Percentiles rank a stretch among this genome's conserved stretches.
These are phyloP conservation scores for Turritopsis dohrnii DNA, from an alignment of 30 jellyfish, hydroid and myxozoan genomes.

Conservation along the genomic window DNA sequence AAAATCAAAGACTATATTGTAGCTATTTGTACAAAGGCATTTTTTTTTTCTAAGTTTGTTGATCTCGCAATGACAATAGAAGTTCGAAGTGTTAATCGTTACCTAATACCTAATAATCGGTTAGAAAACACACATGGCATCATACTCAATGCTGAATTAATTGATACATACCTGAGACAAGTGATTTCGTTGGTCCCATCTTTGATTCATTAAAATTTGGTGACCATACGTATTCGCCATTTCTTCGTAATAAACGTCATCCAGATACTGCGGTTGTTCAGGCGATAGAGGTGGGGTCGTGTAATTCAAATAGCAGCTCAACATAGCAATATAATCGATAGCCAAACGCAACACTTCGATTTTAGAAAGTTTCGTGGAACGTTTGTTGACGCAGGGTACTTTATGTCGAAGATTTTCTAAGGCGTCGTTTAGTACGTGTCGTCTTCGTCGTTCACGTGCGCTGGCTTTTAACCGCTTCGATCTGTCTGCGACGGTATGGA, in stretches of 20 bases:
- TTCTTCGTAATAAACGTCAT: neutral
- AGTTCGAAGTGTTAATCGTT: too few relatives aligned
- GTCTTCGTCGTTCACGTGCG: slow-evolving; percentile 87
- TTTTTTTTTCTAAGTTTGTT: too few relatives aligned
- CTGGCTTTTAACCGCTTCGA: slow-evolving; percentile 83
- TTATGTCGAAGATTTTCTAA: slow-evolving; percentile 61
- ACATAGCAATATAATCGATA: slow-evolving; percentile 73
- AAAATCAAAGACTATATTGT: too few relatives aligned
- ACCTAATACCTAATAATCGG: too few relatives aligned
- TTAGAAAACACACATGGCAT: neutral
- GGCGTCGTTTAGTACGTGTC: slow-evolving; percentile 91
- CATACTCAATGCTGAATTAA: too few relatives aligned
- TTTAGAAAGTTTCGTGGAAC: slow-evolving; percentile 69
- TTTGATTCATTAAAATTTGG: neutral
- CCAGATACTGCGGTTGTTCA: neutral
- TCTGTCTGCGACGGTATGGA: slow-evolving; percentile 31
- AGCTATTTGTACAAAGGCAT: too few relatives aligned
- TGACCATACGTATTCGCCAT: neutral
- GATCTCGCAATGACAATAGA: too few relatives aligned
- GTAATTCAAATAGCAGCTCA: slow-evolving; percentile 48
- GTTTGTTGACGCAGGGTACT: slow-evolving; percentile 56
- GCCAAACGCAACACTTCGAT: slow-evolving; percentile 89
- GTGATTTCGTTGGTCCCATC: neutral
- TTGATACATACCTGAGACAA: neutral
- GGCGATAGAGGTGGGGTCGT: slow-evolving; percentile 5